These are phyloP conservation scores for Leptothorax acervorum DNA, from an alignment of 2,888 invertebrate species.

Conservation along the genomic window DNA sequence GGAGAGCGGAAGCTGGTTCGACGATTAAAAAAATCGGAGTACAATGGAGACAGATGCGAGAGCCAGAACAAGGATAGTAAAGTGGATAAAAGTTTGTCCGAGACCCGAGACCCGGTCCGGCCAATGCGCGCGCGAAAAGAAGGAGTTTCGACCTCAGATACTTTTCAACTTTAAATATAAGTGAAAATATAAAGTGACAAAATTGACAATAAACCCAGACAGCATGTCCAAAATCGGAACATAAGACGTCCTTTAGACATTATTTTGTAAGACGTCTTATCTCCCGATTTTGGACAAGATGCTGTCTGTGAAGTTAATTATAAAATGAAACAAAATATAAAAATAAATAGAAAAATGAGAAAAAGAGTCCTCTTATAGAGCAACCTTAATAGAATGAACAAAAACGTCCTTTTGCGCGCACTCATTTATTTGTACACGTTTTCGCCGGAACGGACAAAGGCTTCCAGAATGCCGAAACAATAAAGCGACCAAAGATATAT, in stretches of 20 bases:
- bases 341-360: not conserved
- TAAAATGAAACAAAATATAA: not conserved
- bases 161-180: not conserved
- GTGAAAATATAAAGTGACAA: not conserved
- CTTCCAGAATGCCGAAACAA: not conserved
- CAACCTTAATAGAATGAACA: not conserved
- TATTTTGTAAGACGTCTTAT: too few relatives aligned
- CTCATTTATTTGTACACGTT: not conserved
- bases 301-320: not conserved
- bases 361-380: not conserved
- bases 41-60: conserved; percentile 7
- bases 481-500: not conserved
- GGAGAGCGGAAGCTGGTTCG: not conserved
- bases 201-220: too few relatives aligned
- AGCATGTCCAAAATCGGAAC: too few relatives aligned
- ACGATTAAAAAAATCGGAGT: conserved; percentile 27
- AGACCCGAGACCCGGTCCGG: too few relatives aligned
- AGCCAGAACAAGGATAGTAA: not conserved
- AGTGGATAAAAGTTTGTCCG: not conserved
- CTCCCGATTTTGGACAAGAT: too few relatives aligned
- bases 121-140: not conserved
- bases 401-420: not conserved
- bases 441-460: not conserved
- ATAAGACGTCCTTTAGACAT: too few relatives aligned
- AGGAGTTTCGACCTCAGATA: not conserved